Evolutionary conservation across 2,888 invertebrate species (phyloP), one percentile per base, ranked within the genome.

Genomic region (Agonum fuliginosum): DNA sequence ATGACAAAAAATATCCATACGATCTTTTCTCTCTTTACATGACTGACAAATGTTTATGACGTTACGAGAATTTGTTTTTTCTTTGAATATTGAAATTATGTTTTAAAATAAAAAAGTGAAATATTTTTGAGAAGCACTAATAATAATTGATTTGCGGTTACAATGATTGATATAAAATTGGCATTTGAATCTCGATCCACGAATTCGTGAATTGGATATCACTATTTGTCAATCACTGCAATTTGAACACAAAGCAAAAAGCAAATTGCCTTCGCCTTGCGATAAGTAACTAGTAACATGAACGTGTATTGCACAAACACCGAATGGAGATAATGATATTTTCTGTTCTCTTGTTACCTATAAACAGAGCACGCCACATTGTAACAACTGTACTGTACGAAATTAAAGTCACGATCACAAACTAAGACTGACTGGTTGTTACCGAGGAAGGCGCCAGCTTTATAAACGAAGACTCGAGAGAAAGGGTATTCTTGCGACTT

Each of bases 281-380:
- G 51, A 51, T 17, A 51, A 54, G n/a, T 48, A n/a, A 12, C 54
- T n/a, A 54, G 22, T 54, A 30, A 62, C 8, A 14, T 27, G 46
- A 69, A 30, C 34, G 51, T n/a, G 14, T 70, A 74, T 74, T 74
- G 62, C 62, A 74, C 46, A 74, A 65, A 72, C 19, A 58, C 34
- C 19, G 46, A 12, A 5, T 46, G 48, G 6, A 24, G 70, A 69
- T 27, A 74, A 72, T 51, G 20, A 46, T 62, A 54, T 43, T 62
- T n/a, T 30, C 62, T 62, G 20, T 34, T 54, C 1, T 20, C 20
- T 46, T 6, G n/a, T 74, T 74, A 75, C 75, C 75, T 75, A 75
- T 67, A 37, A 75, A 67, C 48, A 67, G 65, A 20, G 75, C 67
- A 75, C 75, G 67, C 75, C 75, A 75, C 75, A 75, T 75, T 67